Conservation (phyloP, 1,140 invertebrate species). For the Chironomus tepperi region DNA sequence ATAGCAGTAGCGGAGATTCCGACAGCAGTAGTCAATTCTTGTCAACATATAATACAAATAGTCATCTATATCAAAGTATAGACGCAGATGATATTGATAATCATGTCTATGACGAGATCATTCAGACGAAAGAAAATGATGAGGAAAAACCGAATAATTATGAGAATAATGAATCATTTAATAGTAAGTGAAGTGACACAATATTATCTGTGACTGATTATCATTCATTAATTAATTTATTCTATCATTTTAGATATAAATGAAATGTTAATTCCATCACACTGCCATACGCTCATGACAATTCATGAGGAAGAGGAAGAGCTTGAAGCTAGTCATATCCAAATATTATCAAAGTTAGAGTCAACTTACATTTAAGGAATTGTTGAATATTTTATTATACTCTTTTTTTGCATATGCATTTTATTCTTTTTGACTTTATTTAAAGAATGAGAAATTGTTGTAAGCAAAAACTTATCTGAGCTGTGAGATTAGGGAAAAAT, state of each 20-base stretch:
- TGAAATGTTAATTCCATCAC: not conserved
- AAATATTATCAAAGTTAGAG: slow-evolving; percentile 1
- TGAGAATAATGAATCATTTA: not conserved
- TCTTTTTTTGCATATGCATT: too few species aligned
- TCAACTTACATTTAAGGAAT: not conserved
- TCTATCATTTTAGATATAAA: not conserved
- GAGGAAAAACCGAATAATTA: not conserved
- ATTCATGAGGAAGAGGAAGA: not conserved
- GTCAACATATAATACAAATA: not conserved
- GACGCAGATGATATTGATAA: not conserved
- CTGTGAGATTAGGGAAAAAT: too few species aligned
- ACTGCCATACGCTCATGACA: not conserved
- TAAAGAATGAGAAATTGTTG: too few species aligned
- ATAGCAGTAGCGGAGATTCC: not conserved
- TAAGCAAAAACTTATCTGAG: too few species aligned
- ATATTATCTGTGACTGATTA: too few species aligned
- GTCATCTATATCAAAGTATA: not conserved
- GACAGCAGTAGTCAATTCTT: not conserved
- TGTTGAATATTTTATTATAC: not conserved
- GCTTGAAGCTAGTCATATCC: not conserved
- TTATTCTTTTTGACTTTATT: too few species aligned
- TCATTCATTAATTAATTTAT: too few species aligned
- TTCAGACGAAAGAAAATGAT: not conserved
- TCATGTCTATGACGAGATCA: not conserved
- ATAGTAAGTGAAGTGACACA: not conserved